Evolutionary conservation across 2,888 invertebrate genomes (phyloP).

Genomic region (Argynnis bischoffii): DNA sequence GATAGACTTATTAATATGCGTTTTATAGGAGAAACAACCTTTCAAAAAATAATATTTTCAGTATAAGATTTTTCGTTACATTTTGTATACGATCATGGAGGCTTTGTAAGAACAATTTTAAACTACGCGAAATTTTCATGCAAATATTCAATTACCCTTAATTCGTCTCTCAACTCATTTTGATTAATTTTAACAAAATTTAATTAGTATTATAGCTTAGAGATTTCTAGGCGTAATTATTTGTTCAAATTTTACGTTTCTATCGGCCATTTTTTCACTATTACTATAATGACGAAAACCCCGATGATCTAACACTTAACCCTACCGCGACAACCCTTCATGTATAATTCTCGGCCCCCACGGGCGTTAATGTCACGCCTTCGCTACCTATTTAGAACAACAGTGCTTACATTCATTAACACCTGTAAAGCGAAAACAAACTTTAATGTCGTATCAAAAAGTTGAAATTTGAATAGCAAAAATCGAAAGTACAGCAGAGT

Average conservation of each 20-base stretch:
- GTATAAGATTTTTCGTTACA: too few species aligned
- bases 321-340: slow-evolving; percentile 73
- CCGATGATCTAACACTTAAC: slow-evolving; percentile 66
- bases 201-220: too few species aligned
- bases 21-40: too few species aligned
- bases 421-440: slow-evolving; percentile 39
- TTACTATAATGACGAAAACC: slow-evolving; percentile 55
- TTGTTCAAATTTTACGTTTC: neutral
- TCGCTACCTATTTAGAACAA: slow-evolving; percentile 67
- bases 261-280: slow-evolving; percentile 63
- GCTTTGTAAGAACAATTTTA: too few species aligned
- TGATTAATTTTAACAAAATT: too few species aligned
- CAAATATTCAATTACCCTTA: too few species aligned
- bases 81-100: too few species aligned
- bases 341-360: slow-evolving; percentile 73
- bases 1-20: too few species aligned
- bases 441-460: slow-evolving; percentile 39
- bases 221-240: neutral
- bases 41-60: too few species aligned
- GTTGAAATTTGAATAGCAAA: slow-evolving; percentile 40
- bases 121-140: too few species aligned
- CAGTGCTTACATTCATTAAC: slow-evolving; percentile 57
- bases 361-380: slow-evolving; percentile 81
- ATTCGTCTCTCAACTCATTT: too few species aligned
- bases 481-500: slow-evolving; percentile 55